Conservation (phyloP, 2,113 vertebrate genomes). For the Micromys minutus region DNA sequence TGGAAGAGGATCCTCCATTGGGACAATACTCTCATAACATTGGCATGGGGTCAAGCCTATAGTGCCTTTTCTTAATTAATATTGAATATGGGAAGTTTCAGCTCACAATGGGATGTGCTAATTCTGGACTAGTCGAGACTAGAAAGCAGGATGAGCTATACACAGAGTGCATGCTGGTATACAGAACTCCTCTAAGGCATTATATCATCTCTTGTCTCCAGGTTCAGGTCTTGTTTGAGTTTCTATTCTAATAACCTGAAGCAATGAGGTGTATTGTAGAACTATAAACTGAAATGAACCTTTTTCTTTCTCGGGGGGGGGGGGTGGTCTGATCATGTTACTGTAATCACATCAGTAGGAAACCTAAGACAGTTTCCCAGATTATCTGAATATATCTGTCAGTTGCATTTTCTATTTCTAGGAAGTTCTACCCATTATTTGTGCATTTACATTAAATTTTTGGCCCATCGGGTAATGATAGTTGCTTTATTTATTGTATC, state of each 20-base stretch:
- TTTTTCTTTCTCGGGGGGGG: not conserved
- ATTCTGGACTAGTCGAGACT: not conserved
- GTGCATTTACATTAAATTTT: not conserved
- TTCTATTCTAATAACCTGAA: not conserved
- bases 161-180: not conserved
- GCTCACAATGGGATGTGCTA: not conserved
- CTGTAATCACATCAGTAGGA: not conserved
- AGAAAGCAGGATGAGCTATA: not conserved
- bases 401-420: not conserved
- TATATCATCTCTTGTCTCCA: not conserved
- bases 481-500: not conserved
- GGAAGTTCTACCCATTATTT: not conserved
- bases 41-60: not conserved
- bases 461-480: fast-evolving
- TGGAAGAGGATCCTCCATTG: not conserved
- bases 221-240: not conserved
- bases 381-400: not conserved
- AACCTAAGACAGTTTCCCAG: not conserved
- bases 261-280: too few relatives aligned
- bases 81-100: not conserved
- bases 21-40: not conserved
- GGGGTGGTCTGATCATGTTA: not conserved
- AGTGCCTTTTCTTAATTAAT: not conserved
- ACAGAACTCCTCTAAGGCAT: not conserved
- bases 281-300: too few relatives aligned